phyloP scores from a whole-genome alignment of 2,888 invertebrate genomes.

The Stenodema calcarata region DNA sequence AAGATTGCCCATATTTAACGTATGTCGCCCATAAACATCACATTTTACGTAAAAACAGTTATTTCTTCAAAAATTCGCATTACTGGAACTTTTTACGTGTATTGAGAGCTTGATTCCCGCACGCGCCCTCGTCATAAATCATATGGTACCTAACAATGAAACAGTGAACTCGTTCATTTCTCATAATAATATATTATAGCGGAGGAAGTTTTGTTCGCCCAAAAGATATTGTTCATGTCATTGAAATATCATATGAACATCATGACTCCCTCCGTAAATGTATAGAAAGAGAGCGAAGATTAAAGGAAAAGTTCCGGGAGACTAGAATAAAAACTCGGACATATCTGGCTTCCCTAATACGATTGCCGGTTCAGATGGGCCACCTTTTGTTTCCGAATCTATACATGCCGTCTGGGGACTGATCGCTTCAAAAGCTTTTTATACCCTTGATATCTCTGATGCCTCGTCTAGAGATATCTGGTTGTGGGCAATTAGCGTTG shows the following conservation, averaged over 20 bases:
- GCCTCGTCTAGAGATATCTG: neutral
- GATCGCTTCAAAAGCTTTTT: neutral
- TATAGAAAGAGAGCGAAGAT: neutral
- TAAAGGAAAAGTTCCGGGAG: neutral
- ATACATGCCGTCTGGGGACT: neutral
- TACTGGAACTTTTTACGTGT: no score
- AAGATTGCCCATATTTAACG: no score
- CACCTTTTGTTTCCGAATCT: conserved; percentile 7
- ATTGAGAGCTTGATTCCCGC: no score
- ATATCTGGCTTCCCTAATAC: conserved; percentile 16
- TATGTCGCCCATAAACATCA: no score
- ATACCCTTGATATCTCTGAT: conserved; percentile 6
- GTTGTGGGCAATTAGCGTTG: neutral
- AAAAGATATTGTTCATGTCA: no score
- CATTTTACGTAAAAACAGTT: no score
- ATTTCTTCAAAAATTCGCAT: no score
- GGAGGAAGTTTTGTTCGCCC: no score
- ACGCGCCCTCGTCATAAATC: no score
- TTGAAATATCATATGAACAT: neutral
- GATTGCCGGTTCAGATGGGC: conserved; percentile 12
- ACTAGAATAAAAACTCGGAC: neutral
- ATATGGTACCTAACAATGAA: no score
- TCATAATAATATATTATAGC: no score
- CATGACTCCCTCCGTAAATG: neutral
- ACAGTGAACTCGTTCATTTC: no score